Evolutionary conservation across 2,888 invertebrate species (phyloP), one percentile per base, ranked within the genome.

Genomic region (Cryptocephalus primarius): DNA sequence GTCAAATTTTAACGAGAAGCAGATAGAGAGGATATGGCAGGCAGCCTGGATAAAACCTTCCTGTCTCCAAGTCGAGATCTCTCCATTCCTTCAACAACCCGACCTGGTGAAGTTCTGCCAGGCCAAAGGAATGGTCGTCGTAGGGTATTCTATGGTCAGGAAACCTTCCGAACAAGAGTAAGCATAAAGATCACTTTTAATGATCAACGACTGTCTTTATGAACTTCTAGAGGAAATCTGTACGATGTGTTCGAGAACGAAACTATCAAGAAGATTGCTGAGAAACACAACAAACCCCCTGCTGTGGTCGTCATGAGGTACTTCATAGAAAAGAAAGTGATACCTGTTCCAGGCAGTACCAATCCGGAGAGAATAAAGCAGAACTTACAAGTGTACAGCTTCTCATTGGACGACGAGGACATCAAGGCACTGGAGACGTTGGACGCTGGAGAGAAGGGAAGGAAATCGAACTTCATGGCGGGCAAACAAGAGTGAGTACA

Each of bases 21-120:
- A 84, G 64, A 63, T 85, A 84, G 1, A 82, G 78, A 38, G 85
- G 53, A 32, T 76, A 73, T 63, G 83, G 12, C 14, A 43, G 12
- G 11, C 10, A 11, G 4, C 63, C 6, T 71, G 65, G 43, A 74
- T 79, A 42, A 76, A 75, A 52, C 85, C 81, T 43, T 75, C 81
- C 42, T 69, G 68, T 67, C 59, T 79, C 4, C 72, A 82, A 73
- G 75, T 88, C 46, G 88, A 89, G 62, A 36, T 50, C 12, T 70
- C 73, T 51, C 65, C 69, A 6, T 71, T 72, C 56, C 68, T 72
- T 48, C 71, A 69, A 48, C 77, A 79, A 55, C 65, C 66, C 12
- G 67, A 73, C 63, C 36, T 46, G 14, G 46, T 46, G 13, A 36
- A 42, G n/a, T 46, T 13, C 11, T 46, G 46, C 38, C 46, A 43